phyloP scores from a whole-genome alignment of 2,113 vertebrate genomes.

The Anser brachyrhynchus region DNA sequence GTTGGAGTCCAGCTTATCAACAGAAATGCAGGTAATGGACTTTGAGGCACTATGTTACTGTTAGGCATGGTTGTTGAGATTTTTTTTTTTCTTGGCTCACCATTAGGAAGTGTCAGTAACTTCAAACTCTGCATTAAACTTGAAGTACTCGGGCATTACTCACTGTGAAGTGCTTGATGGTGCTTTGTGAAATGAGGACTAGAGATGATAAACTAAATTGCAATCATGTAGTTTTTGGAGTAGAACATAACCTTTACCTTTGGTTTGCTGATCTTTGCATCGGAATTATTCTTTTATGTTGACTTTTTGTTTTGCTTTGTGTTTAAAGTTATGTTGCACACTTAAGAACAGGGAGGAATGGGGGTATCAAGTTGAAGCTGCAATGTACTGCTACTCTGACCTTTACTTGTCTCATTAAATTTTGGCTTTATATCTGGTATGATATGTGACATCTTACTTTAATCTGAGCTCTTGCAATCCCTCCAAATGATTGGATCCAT shows the following conservation, averaged over 20 bases:
- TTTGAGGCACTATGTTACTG: not conserved
- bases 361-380: constrained; percentile 1
- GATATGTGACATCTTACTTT: constrained; percentile 67
- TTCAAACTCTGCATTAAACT: not conserved
- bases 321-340: not conserved
- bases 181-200: not conserved
- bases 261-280: not conserved
- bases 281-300: not conserved
- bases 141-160: not conserved
- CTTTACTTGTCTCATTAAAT: constrained; percentile 69
- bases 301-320: not conserved
- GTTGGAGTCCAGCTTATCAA: not conserved
- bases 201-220: not conserved
- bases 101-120: not conserved
- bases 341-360: not conserved
- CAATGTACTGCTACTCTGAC: constrained; percentile 36
- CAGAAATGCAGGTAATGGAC: not conserved
- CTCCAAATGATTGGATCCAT: constrained; percentile 51
- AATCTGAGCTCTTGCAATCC: constrained; percentile 47
- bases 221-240: not conserved
- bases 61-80: not conserved
- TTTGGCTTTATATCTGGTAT: constrained; percentile 51
- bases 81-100: not conserved
- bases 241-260: not conserved
- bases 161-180: not conserved